Percentiles rank a stretch among this genome's conserved stretches.
These are phyloP conservation scores for Trypoxylus dichotomus DNA, from an alignment of 1,140 invertebrate species.

Conservation along the genomic window DNA sequence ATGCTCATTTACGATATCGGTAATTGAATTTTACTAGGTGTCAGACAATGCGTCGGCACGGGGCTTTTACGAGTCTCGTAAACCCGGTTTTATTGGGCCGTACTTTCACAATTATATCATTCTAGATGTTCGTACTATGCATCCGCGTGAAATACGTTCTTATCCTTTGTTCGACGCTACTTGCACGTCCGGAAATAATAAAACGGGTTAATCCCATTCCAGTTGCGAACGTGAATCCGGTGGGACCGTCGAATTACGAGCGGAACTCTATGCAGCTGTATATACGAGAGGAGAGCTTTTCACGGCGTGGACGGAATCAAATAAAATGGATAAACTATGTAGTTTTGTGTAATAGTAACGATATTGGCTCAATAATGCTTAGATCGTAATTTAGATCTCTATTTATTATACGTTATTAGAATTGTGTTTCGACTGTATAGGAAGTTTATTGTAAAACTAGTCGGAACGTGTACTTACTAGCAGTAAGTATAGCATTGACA, in stretches of 20 bases:
- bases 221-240: neutral
- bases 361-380: neutral
- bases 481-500: too few species aligned
- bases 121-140: neutral
- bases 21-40: slow-evolving; percentile 20
- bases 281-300: neutral
- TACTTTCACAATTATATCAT: slow-evolving; percentile 22
- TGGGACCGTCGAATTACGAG: neutral
- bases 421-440: too few species aligned
- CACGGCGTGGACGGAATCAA: neutral
- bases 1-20: neutral
- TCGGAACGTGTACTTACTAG: too few species aligned
- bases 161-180: slow-evolving; percentile 5
- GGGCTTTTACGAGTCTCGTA: slow-evolving; percentile 4
- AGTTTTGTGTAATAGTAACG: neutral
- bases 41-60: neutral
- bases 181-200: slow-evolving; percentile 21
- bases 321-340: neutral
- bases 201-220: slow-evolving; percentile 10
- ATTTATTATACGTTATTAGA: too few species aligned
- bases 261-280: neutral
- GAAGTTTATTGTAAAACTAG: too few species aligned
- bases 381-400: too few species aligned
- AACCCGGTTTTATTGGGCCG: slow-evolving; percentile 11
- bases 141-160: slow-evolving; percentile 3